phyloP scores from a whole-genome alignment of 2,797 vertebrate genomes.

The Crocidura indochinensis region DNA sequence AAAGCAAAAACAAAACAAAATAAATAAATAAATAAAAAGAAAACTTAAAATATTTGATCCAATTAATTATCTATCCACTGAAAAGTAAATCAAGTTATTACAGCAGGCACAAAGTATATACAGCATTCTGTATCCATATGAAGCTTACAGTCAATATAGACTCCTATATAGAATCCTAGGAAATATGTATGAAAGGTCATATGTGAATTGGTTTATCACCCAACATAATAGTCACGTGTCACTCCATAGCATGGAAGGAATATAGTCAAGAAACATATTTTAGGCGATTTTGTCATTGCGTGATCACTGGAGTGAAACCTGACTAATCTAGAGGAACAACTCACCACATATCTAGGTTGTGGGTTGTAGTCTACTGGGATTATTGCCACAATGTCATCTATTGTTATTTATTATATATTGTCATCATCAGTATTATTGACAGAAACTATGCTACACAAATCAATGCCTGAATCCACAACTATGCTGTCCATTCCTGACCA shows the following conservation, averaged over 20 bases:
- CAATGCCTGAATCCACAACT: neutral
- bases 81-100: conserved; percentile 11
- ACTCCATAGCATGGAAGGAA: no score
- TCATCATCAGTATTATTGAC: no score
- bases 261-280: no score
- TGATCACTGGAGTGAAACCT: neutral
- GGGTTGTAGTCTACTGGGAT: no score
- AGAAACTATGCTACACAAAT: no score
- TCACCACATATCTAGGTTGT: no score
- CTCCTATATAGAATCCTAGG: neutral
- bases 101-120: neutral
- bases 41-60: neutral
- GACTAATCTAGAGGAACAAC: no score
- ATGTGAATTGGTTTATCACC: rapidly evolving
- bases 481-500: neutral
- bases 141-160: neutral
- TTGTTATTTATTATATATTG: no score
- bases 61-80: conserved; percentile 24
- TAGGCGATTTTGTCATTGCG: no score
- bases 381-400: no score
- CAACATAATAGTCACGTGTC: neutral
- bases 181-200: neutral
- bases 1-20: no score
- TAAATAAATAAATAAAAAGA: no score
- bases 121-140: conserved; percentile 14